Evolutionary conservation across 2,797 vertebrate genomes (phyloP), one percentile per base, ranked within the genome.

Genomic region (Apogon talboti): DNA sequence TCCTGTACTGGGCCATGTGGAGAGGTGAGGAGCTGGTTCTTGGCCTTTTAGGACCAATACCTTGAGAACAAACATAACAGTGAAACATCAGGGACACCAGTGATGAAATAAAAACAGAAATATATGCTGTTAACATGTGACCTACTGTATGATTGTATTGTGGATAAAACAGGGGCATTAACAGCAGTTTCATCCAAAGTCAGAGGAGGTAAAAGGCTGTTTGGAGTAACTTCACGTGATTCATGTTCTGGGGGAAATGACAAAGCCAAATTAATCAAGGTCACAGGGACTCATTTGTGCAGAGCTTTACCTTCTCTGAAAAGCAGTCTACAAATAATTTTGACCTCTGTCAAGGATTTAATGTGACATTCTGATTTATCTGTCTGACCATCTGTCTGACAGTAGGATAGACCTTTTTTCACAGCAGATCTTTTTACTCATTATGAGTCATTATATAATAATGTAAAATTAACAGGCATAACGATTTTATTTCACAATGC

Each of bases 1-100:
- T 93, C 50, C 78, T 87, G 71, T 91, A 84, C 69, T 79, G 79
- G 4, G 66, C 74, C 74, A 78, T 76, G 48, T 83, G 84, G 45
- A 81, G 78, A 60, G 57, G 70, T 13, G 51, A 64, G 16, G 10
- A 11, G 1, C 16, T 44, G 21, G 12, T 56, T 51, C 60, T 77
- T 19, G 47, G 35, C 63, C 42, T 9, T 16, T 64, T 44, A 41
- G 18, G 46, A 42, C 16, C 15, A 7, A 48, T 2, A 12, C 18
- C 87, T 90, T 15, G 19, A 71, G 38, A 64, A 41, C 51, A 49
- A 18, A 57, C 7, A 3, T 21, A 24, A 52, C 8, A 44, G 18
- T 43, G 0, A 66, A 35, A 28, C 7, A 49, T 6, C n/a, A 24
- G 14, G 14, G 19, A 65, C 43, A 3, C 3, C 2, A 46, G 12